Evolutionary conservation across 2,797 vertebrate genomes (phyloP).

Genomic region (Galagoides demidoff): DNA sequence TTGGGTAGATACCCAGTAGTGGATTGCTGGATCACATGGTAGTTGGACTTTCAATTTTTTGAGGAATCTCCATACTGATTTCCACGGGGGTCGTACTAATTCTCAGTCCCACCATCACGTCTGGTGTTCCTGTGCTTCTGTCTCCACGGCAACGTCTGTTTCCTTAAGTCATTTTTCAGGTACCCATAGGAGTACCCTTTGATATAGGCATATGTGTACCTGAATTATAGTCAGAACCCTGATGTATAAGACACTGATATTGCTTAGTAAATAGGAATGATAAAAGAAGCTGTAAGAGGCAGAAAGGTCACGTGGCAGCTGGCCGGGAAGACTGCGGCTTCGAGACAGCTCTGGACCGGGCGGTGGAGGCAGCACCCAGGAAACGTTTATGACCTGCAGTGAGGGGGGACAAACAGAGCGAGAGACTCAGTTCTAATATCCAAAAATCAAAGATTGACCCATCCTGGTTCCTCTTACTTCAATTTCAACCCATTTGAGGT

Average conservation of each 20-base stretch:
- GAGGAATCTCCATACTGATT: not conserved
- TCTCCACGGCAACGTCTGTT: not conserved
- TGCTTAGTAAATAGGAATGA: not conserved
- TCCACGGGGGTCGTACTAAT: not conserved
- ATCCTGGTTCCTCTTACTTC: conserved; percentile 97
- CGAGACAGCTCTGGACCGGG: fast-evolving
- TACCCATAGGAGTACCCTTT: not conserved
- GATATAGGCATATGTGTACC: not conserved
- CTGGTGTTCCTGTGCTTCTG: not conserved
- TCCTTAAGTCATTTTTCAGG: not conserved
- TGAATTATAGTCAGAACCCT: not conserved
- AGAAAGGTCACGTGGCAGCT: too few species aligned
- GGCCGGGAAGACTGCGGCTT: too few species aligned
- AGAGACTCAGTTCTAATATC: conserved; percentile 97
- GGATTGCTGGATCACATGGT: not conserved
- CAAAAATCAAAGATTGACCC: conserved; percentile 96
- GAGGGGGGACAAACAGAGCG: conserved; percentile 99
- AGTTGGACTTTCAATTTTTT: not conserved
- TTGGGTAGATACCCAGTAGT: not conserved
- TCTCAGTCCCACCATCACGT: not conserved
- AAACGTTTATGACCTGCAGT: too few species aligned
- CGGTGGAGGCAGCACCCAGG: too few species aligned
- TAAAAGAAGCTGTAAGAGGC: not conserved
- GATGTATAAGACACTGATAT: not conserved
- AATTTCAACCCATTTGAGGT: conserved; percentile 99